Base-by-base conservation (phyloP, 2,113 vertebrate genomes). In the Trematomus loennbergii region DNA sequence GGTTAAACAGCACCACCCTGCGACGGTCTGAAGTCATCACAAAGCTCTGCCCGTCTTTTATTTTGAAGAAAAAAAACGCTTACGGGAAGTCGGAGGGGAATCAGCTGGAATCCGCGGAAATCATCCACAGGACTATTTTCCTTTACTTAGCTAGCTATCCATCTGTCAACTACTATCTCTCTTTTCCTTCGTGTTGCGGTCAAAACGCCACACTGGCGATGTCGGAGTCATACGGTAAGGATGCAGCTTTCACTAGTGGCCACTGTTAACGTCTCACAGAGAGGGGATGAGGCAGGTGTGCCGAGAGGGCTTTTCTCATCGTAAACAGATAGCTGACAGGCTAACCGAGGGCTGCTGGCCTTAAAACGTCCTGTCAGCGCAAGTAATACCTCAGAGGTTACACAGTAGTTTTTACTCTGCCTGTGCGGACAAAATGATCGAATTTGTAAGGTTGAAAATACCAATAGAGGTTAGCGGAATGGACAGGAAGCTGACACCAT, bases 161-260 rank as follows among this genome's bases (percentile, higher is more conserved):
- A 77, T 87, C 77, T 43, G 87, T 87, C 83, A 87, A 79, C 57
- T 69, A 54, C 9, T 43, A 22, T 46, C 54, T 59, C 54, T 15
- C 25, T 12, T n/a, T 68, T 50, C n/a, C 29, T 64, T 17, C 36
- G 36, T 40, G 36, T 58, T 50, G 48, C 78, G 80, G 73, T 75
- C 20, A 17, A 66, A 80, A 74, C 89, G 87, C 83, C 75, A 78
- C 75, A 17, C 18, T 88, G 85, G 90, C 74, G 88, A 96, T 96
- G 95, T 96, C 95, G 60, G 95, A 96, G 85, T 95, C 95, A 1
- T 96, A 95, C 92, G 95, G 95, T 96, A 94, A 90, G 93, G 2
- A 18, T 36, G 29, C 29, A 78, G 70, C 0, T 49, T 73, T 13
- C 18, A 33, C 20, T 10, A n/a, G 17, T n/a, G 10, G 15, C 29